These are phyloP conservation scores for Acleris cristana DNA, from an alignment of 2,888 invertebrate species.

Conservation along the genomic window DNA sequence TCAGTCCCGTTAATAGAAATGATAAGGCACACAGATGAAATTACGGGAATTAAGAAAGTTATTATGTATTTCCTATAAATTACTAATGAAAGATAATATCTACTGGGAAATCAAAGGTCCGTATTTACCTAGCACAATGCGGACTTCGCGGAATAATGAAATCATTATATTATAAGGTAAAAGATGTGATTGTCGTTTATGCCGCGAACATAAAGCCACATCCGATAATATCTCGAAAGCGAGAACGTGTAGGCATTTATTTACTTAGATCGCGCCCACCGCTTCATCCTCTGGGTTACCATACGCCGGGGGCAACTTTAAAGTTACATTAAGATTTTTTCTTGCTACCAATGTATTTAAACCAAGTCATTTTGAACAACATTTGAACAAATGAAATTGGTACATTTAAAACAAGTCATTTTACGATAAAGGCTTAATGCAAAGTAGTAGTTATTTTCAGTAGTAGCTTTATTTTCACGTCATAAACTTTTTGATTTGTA, in stretches of 20 bases:
- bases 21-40: too few species aligned
- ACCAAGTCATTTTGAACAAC: too few species aligned
- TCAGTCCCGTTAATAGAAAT: too few species aligned
- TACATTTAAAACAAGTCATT: too few species aligned
- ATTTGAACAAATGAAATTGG: not conserved
- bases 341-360: too few species aligned
- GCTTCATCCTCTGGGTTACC: slow-evolving; percentile 48
- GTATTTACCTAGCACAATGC: too few species aligned
- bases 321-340: not conserved
- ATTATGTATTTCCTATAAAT: too few species aligned
- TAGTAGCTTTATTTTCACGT: too few species aligned
- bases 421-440: not conserved
- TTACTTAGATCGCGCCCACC: slow-evolving; percentile 77
- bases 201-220: slow-evolving; percentile 49
- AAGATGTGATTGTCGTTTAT: slow-evolving; percentile 60
- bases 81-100: too few species aligned
- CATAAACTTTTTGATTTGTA: too few species aligned
- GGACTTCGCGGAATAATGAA: slow-evolving; percentile 41
- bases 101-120: too few species aligned
- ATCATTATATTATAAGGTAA: slow-evolving; percentile 48
- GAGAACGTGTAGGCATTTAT: slow-evolving; percentile 71
- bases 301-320: not conserved
- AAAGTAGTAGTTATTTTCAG: not conserved
- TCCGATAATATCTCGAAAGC: slow-evolving; percentile 74
- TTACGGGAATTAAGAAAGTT: too few species aligned